These are phyloP conservation scores for Melanotaenia pygmaea DNA, from an alignment of 2,797 vertebrate genomes.

Conservation along the genomic window DNA sequence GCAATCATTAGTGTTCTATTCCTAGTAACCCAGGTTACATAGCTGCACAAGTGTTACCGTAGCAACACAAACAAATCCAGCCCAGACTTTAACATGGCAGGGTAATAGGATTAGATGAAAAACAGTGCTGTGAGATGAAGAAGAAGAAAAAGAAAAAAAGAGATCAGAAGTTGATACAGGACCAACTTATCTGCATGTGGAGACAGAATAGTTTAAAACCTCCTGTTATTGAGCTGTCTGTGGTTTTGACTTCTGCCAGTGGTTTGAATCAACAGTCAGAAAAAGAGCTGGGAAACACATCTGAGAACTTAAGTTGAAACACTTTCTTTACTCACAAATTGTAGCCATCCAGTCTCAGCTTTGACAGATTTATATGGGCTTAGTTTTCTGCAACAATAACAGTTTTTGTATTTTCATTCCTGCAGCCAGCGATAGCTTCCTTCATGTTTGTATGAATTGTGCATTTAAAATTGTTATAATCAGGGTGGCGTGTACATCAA, in stretches of 20 bases:
- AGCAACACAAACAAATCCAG: slow-evolving; percentile 52
- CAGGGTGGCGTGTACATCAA: too few relatives aligned
- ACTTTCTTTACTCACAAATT: neutral
- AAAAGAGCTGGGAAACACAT: slow-evolving; percentile 32
- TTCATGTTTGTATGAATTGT: slow-evolving; percentile 37
- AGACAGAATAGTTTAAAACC: slow-evolving; percentile 2
- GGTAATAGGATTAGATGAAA: slow-evolving; percentile 5
- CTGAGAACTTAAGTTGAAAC: slow-evolving; percentile 1
- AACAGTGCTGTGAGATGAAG: neutral
- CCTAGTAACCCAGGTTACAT: slow-evolving; percentile 51
- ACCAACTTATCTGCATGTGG: neutral
- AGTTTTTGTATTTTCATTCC: slow-evolving; percentile 9
- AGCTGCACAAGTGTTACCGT: slow-evolving; percentile 31
- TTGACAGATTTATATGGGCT: slow-evolving; percentile 12
- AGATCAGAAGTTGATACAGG: slow-evolving; percentile 7
- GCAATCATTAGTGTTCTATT: slow-evolving; percentile 40
- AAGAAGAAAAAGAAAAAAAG: neutral
- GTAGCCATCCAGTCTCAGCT: neutral
- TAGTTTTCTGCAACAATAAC: neutral
- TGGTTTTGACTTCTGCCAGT: slow-evolving; percentile 30
- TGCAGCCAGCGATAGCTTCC: slow-evolving; percentile 24
- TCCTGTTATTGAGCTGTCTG: neutral
- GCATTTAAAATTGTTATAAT: slow-evolving; percentile 1
- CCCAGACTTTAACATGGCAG: neutral
- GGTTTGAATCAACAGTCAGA: slow-evolving; percentile 34